A percentile compares a stretch with the other conserved stretches of the same genome.
Evolutionary conservation across 2,113 vertebrate species (phyloP).

Genomic region (Salvelinus sp.): DNA sequence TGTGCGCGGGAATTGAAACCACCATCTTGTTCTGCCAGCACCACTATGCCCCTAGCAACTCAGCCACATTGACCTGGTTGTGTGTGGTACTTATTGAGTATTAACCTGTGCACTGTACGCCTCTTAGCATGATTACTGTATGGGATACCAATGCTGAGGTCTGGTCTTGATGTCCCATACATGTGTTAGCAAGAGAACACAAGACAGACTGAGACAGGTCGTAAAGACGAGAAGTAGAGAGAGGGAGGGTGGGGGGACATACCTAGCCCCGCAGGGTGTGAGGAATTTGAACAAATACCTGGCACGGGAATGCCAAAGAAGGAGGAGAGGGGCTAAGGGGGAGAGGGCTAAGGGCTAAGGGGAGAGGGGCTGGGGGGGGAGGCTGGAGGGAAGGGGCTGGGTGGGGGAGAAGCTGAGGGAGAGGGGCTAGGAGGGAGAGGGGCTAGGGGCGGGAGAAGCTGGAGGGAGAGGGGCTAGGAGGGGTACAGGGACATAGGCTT

Average conservation of each 20-base stretch:
- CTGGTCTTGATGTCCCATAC: slow-evolving; percentile 50
- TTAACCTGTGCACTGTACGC: slow-evolving; percentile 40
- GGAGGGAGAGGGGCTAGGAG: too few relatives aligned
- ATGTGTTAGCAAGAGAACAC: slow-evolving; percentile 61
- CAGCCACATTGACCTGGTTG: slow-evolving; percentile 17
- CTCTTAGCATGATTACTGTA: background rate
- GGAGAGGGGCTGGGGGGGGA: too few relatives aligned
- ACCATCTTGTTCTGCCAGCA: slow-evolving; percentile 35
- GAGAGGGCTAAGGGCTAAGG: too few relatives aligned
- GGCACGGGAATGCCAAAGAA: slow-evolving; percentile 78
- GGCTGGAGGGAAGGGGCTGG: too few relatives aligned
- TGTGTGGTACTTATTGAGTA: slow-evolving; percentile 53
- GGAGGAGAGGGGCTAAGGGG: slow-evolving; percentile 22
- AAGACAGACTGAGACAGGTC: slow-evolving; percentile 66
- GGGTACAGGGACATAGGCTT: too few relatives aligned
- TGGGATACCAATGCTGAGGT: slow-evolving; percentile 5
- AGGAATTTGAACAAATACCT: slow-evolving; percentile 87
- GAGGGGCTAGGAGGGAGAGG: slow-evolving; percentile 15
- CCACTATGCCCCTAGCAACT: too few relatives aligned
- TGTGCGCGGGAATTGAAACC: background rate
- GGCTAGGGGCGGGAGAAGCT: too few relatives aligned
- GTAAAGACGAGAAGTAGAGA: slow-evolving; percentile 54
- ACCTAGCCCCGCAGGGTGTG: slow-evolving; percentile 81
- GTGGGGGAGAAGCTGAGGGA: too few relatives aligned
- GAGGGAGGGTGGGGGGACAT: slow-evolving; percentile 63